phyloP scores from a whole-genome alignment of 2,888 invertebrate genomes.

The Schizaphis graminum region DNA sequence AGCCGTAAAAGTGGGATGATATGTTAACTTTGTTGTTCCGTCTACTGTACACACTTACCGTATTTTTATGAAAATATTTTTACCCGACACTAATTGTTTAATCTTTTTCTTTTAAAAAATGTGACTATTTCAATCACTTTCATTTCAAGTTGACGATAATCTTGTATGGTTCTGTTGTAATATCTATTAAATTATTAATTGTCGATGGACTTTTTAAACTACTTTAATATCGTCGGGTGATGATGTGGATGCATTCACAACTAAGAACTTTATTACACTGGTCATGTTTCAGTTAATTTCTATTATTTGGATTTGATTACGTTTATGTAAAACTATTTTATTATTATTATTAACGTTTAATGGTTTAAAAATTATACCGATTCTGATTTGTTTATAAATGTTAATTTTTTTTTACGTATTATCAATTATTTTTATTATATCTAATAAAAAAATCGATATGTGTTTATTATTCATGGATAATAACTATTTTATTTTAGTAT shows the following conservation, averaged over 20 bases:
- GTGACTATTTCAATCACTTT: conserved; percentile 8
- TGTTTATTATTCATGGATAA: not conserved
- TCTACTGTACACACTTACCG: not conserved
- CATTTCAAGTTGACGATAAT: not conserved
- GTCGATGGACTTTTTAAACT: not conserved
- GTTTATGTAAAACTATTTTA: not conserved
- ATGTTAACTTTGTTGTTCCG: not conserved
- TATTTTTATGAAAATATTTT: not conserved
- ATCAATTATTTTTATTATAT: not conserved
- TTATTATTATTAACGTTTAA: not conserved
- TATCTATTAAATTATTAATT: not conserved
- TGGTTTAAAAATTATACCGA: not conserved
- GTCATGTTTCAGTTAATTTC: not conserved
- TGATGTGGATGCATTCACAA: not conserved
- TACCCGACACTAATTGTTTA: not conserved
- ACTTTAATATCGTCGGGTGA: not conserved
- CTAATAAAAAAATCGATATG: not conserved
- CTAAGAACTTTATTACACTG: not conserved
- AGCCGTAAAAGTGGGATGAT: conserved; percentile 10
- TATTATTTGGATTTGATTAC: not conserved
- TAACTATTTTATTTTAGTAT: not conserved
- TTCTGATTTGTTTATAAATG: not conserved
- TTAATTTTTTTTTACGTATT: not conserved
- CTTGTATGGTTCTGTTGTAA: not conserved
- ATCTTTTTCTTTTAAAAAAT: conserved; percentile 6